Base-by-base conservation (phyloP, 2,797 vertebrate species). In the Carcharodon carcharias region DNA sequence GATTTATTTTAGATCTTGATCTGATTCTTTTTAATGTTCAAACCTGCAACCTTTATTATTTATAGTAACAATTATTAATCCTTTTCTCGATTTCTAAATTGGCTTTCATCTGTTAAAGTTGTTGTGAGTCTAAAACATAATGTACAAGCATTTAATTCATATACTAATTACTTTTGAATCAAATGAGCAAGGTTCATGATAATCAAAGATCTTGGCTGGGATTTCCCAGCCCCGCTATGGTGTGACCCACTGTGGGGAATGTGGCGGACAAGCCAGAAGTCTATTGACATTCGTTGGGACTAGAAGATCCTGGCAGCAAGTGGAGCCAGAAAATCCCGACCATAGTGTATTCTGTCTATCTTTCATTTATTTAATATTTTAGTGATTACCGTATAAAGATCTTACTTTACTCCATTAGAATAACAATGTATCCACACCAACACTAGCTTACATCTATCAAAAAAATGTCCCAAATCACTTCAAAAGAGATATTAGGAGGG, bases 281-380 rank as follows among this genome's bases (percentile, higher is more conserved):
- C 16, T 3, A 67, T 67, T 67, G 14, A 67, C 65, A 67, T 67
- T 67, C 65, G 18, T 0, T 16, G 18, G 65, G 14, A 3, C 65
- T 21, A 18, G 65, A 21, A 18, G 18, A 16, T 67, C 16, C 2
- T 16, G 18, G 14, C 65, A 1, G 14, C 18, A 4, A 67, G 3
- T 2, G 18, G 18, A 2, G 65, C 18, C 18, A 18, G 65, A 67
- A 67, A 16, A 67, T 18, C 4, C 18, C 16, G 16, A 16, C 63
- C 63, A 65, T 16, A 65, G 63, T 67, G 35, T 77, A 77, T 77
- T 77, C 35, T 77, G 35, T 77, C 2, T n/a, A 12, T n/a, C 35
- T 77, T 77, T 12, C 73, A 77, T 89, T 28, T n/a, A 91, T 91
- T 91, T 91, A 61, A n/a, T 91, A 61, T n/a, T n/a, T 91, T 18